phyloP scores from a whole-genome alignment of 2,113 vertebrate species.

The Chloebia gouldiae region DNA sequence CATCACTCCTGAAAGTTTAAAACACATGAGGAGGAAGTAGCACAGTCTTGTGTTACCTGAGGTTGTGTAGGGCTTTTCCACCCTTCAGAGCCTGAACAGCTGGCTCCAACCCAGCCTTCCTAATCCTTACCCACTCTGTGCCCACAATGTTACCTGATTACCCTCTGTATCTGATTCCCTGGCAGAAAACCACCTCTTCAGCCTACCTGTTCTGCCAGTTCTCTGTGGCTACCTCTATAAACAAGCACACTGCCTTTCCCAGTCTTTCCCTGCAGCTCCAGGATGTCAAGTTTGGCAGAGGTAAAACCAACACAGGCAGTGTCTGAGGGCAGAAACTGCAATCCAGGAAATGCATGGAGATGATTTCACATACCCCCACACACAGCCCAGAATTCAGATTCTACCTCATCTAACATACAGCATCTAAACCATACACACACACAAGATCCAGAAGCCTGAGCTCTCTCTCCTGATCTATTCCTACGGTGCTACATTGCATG shows the following conservation, averaged over 20 bases:
- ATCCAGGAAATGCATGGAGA: not conserved
- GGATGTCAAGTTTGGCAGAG: not conserved
- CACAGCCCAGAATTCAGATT: not conserved
- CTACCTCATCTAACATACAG: not conserved
- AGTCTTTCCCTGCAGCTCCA: not conserved
- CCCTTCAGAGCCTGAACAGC: not conserved
- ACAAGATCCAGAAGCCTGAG: not conserved
- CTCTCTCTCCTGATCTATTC: not conserved
- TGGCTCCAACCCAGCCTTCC: not conserved
- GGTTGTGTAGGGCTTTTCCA: not conserved
- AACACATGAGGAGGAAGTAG: not conserved
- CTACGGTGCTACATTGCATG: not conserved
- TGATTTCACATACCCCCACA: not conserved
- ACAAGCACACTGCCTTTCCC: not conserved
- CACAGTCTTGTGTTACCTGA: not conserved
- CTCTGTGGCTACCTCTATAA: not conserved
- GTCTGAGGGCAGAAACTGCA: not conserved
- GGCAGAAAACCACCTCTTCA: not conserved
- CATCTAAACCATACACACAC: not conserved
- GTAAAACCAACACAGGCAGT: not conserved
- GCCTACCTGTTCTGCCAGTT: not conserved
- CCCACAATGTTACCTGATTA: not conserved
- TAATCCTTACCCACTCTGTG: not conserved
- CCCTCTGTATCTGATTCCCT: not conserved
- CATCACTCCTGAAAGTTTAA: not conserved